Conservation (phyloP, 2,888 invertebrate species). For the Eilema depressum region DNA sequence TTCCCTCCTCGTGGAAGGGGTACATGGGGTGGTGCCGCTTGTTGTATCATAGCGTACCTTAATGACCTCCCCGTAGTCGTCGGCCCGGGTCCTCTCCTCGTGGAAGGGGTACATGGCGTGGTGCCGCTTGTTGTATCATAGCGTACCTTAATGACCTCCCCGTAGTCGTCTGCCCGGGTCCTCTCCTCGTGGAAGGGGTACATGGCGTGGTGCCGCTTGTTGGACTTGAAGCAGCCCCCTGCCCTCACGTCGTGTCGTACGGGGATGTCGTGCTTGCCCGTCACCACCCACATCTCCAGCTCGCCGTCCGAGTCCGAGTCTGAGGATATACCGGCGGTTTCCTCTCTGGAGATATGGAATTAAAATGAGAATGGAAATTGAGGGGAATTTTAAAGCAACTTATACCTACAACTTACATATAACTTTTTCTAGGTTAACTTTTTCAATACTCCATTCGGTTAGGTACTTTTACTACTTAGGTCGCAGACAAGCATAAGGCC, state of each 20-base stretch:
- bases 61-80: constrained; percentile 99
- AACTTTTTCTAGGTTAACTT: too few species aligned
- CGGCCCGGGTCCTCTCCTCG: constrained; percentile 96
- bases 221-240: constrained; percentile 84
- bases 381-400: too few species aligned
- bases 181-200: constrained; percentile 98
- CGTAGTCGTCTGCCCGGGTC: constrained; percentile 97
- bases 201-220: constrained; percentile 98
- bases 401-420: too few species aligned
- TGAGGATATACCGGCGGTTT: constrained; percentile 90
- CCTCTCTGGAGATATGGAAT: constrained; percentile 84
- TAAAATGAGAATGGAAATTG: too few species aligned
- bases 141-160: constrained; percentile 94
- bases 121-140: constrained; percentile 95
- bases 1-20: constrained; percentile 96
- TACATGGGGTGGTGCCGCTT: constrained; percentile 98
- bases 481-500: too few species aligned
- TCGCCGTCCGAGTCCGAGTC: constrained; percentile 93
- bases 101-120: constrained; percentile 98
- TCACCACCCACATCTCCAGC: constrained; percentile 93
- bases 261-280: constrained; percentile 95
- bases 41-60: constrained; percentile 90
- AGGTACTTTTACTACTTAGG: too few species aligned
- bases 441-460: too few species aligned
- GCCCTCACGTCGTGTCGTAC: constrained; percentile 90